Base-by-base conservation (phyloP, 2,888 invertebrate species). In the Amphipyra berbera region DNA sequence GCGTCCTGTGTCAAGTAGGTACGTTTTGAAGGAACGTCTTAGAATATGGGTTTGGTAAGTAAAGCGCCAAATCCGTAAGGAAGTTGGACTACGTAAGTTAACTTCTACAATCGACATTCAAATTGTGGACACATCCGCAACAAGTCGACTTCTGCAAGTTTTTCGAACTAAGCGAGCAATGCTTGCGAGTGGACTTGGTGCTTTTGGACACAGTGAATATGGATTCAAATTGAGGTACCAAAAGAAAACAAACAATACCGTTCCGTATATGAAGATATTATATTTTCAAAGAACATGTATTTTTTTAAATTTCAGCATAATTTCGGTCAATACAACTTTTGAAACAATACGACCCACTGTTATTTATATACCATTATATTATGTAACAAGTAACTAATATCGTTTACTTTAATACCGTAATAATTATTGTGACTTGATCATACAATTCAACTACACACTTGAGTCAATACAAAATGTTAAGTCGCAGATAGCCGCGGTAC, bases 231-330 rank as follows among this genome's bases (percentile, higher is more conserved):
- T 7, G 0, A 38, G 5, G 15, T 45, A 45, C 30, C 35, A 12
- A 85, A 82, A 82, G 57, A 78, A 88, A 88, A 90, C 87, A 86
- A 87, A 85, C 81, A 70, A 78, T 83, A 82, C 80, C 76, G 86
- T 87, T 89, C 85, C 85, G 85, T 93, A 93, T 93, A 94, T 94
- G 93, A 94, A 95, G 95, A 91, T 93, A 95, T 92, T 94, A 94
- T 95, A 95, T 94, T 94, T 93, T 92, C 90, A 93, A 93, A 94
- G 94, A 94, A 94, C 95, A 94, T 93, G 89, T 94, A 92, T 87
- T 90, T 90, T 88, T 90, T 88, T 88, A 2, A 87, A 88, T 86
- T 81, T 91, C 92, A 91, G 92, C 93, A 87, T 92, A 93, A 89
- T 90, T 87, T 90, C 91, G 89, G 89, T 92, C 89, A 91, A 90